A percentile compares a stretch with the other conserved stretches of the same genome.
These are phyloP conservation scores for Girardia tigrina DNA, from an alignment of 2,888 invertebrate species.

Conservation along the genomic window DNA sequence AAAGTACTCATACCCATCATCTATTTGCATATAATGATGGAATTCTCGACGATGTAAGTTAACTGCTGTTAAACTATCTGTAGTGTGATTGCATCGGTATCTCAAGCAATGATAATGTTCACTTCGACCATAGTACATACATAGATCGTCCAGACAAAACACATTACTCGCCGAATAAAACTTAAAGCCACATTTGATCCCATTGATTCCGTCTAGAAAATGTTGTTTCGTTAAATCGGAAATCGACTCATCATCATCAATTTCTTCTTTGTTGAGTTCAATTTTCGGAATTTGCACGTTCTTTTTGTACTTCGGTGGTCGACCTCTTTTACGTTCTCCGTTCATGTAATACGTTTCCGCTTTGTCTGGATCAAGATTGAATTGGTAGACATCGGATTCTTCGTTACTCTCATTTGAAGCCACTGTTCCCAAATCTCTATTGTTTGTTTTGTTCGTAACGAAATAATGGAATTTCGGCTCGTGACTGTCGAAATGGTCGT, in stretches of 20 bases:
- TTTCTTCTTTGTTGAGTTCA: conserved; percentile 37
- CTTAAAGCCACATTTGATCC: conserved; percentile 27
- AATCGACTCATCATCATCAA: not conserved
- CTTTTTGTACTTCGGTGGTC: conserved; percentile 76
- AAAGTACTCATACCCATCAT: conserved; percentile 68
- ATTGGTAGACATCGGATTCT: conserved; percentile 17
- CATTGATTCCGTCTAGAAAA: conserved; percentile 39
- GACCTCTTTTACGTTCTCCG: conserved; percentile 63
- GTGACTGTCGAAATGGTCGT: conserved; percentile 28
- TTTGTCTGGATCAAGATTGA: not conserved
- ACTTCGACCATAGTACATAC: conserved; percentile 57
- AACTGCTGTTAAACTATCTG: conserved; percentile 64
- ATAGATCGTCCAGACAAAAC: conserved; percentile 41
- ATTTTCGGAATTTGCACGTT: conserved; percentile 40
- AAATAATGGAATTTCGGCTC: conserved; percentile 3
- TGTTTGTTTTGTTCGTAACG: not conserved
- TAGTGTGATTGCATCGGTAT: conserved; percentile 66
- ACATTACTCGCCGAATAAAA: not conserved
- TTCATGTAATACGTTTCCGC: not conserved
- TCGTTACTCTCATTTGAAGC: not conserved
- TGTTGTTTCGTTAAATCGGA: conserved; percentile 26
- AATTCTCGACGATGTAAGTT: conserved; percentile 71
- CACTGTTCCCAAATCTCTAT: not conserved
- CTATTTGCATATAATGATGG: conserved; percentile 66
- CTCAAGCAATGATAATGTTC: conserved; percentile 74